A percentile compares a stretch with the other conserved stretches of the same genome.
Evolutionary conservation across 37 sponge, comb jelly and placozoan species (phyloP).

Genomic region (Spongilla lacustris): DNA sequence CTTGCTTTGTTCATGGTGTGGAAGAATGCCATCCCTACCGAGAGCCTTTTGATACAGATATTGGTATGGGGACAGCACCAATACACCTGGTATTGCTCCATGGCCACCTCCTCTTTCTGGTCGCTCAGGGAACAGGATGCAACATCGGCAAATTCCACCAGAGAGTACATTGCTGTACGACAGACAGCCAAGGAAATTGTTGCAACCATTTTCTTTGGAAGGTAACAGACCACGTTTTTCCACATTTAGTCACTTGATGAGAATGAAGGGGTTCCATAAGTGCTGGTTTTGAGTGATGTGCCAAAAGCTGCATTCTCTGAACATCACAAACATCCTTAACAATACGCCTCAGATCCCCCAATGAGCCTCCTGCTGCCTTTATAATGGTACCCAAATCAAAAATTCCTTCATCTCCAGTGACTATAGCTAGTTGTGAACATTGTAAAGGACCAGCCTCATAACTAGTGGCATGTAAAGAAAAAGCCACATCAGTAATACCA

Average conservation of each 20-base stretch:
- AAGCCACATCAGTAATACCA: too few relatives aligned
- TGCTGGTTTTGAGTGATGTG: slow-evolving; percentile 11
- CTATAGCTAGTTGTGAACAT: too few relatives aligned
- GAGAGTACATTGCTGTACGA: slow-evolving; percentile 4
- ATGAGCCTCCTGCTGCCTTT: too few relatives aligned
- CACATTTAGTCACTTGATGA: slow-evolving; percentile 20
- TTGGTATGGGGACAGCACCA: slow-evolving; percentile 7
- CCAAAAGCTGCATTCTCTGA: slow-evolving; percentile 10
- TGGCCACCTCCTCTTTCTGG: slow-evolving; percentile 23
- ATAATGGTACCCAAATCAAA: too few relatives aligned
- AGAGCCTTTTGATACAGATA: slow-evolving; percentile 20
- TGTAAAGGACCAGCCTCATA: too few relatives aligned
- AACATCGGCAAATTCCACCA: slow-evolving; percentile 10
- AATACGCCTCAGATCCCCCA: slow-evolving; percentile 13
- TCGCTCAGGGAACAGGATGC: slow-evolving; percentile 2
- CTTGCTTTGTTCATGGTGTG: background rate
- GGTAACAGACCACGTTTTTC: background rate
- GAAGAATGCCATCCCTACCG: slow-evolving; percentile 43
- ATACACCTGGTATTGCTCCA: background rate
- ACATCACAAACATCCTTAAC: background rate
- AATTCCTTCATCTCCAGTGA: too few relatives aligned
- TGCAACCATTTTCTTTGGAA: background rate
- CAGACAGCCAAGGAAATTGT: slow-evolving; percentile 31
- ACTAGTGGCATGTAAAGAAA: too few relatives aligned
- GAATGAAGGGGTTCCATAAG: slow-evolving; percentile 15